phyloP scores from a whole-genome alignment of 2,113 vertebrate species.

The Casuarius casuarius region DNA sequence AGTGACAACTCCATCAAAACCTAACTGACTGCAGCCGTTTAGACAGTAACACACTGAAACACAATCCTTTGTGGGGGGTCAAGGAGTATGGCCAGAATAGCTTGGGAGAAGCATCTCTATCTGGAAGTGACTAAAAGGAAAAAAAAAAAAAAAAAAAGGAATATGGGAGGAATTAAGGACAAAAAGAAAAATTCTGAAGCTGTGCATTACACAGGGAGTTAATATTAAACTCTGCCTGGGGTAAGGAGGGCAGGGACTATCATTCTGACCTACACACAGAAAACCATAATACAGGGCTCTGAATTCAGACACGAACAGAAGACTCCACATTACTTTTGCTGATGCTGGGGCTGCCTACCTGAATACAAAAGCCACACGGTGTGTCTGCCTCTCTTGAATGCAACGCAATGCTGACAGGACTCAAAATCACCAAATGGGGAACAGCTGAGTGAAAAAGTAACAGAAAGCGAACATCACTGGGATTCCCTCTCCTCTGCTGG shows the following conservation, averaged over 20 bases:
- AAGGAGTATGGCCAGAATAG: neutral
- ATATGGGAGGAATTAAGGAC: neutral
- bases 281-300: neutral
- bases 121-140: neutral
- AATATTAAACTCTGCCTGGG: neutral
- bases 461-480: neutral
- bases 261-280: neutral
- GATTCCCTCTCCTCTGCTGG: neutral
- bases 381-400: neutral
- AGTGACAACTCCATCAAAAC: neutral
- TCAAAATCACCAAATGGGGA: neutral
- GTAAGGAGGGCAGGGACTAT: neutral
- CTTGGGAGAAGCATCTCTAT: neutral
- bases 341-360: neutral
- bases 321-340: neutral
- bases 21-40: rapidly evolving
- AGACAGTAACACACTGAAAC: neutral
- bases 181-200: neutral
- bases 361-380: neutral
- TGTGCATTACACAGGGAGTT: neutral
- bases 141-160: neutral
- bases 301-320: neutral
- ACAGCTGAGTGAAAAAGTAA: neutral
- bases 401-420: neutral
- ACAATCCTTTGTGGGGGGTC: neutral